Evolutionary conservation across 2,888 invertebrate genomes (phyloP).

Genomic region (Herminia tarsipennalis): DNA sequence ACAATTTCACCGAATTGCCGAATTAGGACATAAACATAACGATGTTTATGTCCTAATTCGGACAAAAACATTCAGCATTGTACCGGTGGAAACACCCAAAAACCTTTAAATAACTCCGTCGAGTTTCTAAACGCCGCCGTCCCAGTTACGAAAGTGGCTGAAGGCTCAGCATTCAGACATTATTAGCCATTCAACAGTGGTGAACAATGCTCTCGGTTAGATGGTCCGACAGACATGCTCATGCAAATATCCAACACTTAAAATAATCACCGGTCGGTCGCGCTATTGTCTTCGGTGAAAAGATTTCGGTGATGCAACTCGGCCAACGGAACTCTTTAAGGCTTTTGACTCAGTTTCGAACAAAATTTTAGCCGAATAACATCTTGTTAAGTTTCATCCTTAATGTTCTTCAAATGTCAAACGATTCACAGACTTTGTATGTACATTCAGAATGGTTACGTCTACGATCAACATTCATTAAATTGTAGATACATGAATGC

Average conservation of each 20-base stretch:
- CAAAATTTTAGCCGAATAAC: constrained; percentile 13
- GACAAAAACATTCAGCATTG: constrained; percentile 47
- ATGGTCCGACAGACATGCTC: constrained; percentile 68
- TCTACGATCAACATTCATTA: neutral
- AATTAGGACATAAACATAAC: too few species aligned
- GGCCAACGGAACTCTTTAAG: constrained; percentile 2
- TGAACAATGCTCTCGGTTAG: constrained; percentile 75
- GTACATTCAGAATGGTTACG: too few species aligned
- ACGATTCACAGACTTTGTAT: too few species aligned
- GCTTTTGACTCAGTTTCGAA: neutral
- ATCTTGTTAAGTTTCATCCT: constrained; percentile 11
- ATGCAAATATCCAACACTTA: constrained; percentile 71
- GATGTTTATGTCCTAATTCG: too few species aligned
- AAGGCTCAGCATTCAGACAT: constrained; percentile 57
- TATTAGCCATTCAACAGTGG: constrained; percentile 74
- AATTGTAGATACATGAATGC: neutral
- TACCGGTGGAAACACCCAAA: constrained; percentile 48
- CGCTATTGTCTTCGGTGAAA: constrained; percentile 67
- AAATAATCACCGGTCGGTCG: constrained; percentile 63
- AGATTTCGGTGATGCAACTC: constrained; percentile 50
- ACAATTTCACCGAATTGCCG: too few species aligned
- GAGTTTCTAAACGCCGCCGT: constrained; percentile 70
- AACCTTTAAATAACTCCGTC: constrained; percentile 54
- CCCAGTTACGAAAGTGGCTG: constrained; percentile 74
- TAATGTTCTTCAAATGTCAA: constrained; percentile 9